These are phyloP conservation scores for Leptoclinus maculatus DNA, from an alignment of 2,797 vertebrate species.

Conservation along the genomic window DNA sequence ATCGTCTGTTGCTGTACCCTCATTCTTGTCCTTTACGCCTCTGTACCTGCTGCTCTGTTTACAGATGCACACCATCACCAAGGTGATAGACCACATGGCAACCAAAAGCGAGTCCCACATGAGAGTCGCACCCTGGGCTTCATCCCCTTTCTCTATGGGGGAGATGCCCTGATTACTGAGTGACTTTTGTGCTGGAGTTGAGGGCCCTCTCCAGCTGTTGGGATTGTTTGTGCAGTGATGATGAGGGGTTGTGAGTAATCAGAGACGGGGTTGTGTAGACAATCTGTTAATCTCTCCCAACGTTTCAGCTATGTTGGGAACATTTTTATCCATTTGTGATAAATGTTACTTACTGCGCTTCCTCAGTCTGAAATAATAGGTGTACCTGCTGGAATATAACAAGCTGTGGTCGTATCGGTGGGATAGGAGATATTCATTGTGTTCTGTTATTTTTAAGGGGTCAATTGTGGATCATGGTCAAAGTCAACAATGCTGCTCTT, in stretches of 20 bases:
- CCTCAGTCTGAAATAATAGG: slow-evolving; percentile 9
- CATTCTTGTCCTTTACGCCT: slow-evolving; percentile 10
- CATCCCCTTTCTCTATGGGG: slow-evolving; percentile 72
- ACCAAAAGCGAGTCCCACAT: slow-evolving; percentile 65
- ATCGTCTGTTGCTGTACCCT: slow-evolving; percentile 29
- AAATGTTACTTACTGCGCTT: slow-evolving; percentile 13
- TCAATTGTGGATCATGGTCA: slow-evolving; percentile 49
- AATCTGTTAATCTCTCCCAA: slow-evolving; percentile 64
- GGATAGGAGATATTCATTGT: slow-evolving; percentile 32
- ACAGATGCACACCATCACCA: slow-evolving; percentile 69
- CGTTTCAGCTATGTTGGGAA: slow-evolving; percentile 45
- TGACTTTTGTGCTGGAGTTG: slow-evolving; percentile 71
- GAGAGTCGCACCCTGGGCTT: slow-evolving; percentile 58
- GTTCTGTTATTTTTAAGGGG: slow-evolving; percentile 42
- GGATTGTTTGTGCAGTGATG: slow-evolving; percentile 78
- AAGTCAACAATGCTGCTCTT: slow-evolving; percentile 62
- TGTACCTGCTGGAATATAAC: slow-evolving; percentile 6
- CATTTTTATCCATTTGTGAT: slow-evolving; percentile 21
- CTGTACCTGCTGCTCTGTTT: slow-evolving; percentile 58
- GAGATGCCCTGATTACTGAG: slow-evolving; percentile 86
- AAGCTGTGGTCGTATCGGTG: slow-evolving; percentile 20
- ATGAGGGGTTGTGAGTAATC: slow-evolving; percentile 78
- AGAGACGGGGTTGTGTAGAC: slow-evolving; percentile 66
- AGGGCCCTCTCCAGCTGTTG: slow-evolving; percentile 79
- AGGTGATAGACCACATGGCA: slow-evolving; percentile 75